Evolutionary conservation across 2,888 invertebrate genomes (phyloP).

Genomic region (Drosophila suboccidentalis): DNA sequence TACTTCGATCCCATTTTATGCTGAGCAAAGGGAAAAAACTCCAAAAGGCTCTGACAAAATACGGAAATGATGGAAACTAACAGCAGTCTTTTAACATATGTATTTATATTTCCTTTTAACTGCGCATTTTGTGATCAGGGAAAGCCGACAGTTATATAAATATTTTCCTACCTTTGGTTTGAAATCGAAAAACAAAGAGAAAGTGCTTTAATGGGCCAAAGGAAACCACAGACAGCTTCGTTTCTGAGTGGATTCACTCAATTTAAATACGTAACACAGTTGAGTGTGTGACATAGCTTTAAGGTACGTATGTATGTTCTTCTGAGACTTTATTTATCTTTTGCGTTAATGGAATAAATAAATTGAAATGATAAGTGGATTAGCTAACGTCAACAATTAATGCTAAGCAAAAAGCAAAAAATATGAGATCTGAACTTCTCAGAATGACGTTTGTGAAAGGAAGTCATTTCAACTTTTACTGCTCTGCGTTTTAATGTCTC

Average conservation of each 20-base stretch:
- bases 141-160: constrained; percentile 11
- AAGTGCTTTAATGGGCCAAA: constrained; percentile 14
- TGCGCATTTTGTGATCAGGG: constrained; percentile 18
- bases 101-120: constrained; percentile 5
- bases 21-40: constrained; percentile 10
- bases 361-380: constrained; percentile 42
- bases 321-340: constrained; percentile 17
- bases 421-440: constrained; percentile 26
- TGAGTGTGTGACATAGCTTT: constrained; percentile 8
- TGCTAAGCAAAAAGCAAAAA: constrained; percentile 30
- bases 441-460: constrained; percentile 23
- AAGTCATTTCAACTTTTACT: constrained; percentile 68
- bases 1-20: constrained; percentile 20
- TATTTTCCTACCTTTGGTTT: constrained; percentile 19
- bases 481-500: constrained; percentile 55
- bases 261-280: not conserved
- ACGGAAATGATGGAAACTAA: constrained; percentile 14
- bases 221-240: not conserved
- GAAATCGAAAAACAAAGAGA: not conserved
- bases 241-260: constrained; percentile 9
- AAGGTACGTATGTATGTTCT: not conserved
- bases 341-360: constrained; percentile 36
- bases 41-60: constrained; percentile 8
- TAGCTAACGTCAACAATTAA: constrained; percentile 46
- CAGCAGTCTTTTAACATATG: constrained; percentile 3